Percentiles rank a stretch among this genome's conserved stretches.
These are phyloP conservation scores for Merops nubicus DNA, from an alignment of 2,113 vertebrate species.

Conservation along the genomic window DNA sequence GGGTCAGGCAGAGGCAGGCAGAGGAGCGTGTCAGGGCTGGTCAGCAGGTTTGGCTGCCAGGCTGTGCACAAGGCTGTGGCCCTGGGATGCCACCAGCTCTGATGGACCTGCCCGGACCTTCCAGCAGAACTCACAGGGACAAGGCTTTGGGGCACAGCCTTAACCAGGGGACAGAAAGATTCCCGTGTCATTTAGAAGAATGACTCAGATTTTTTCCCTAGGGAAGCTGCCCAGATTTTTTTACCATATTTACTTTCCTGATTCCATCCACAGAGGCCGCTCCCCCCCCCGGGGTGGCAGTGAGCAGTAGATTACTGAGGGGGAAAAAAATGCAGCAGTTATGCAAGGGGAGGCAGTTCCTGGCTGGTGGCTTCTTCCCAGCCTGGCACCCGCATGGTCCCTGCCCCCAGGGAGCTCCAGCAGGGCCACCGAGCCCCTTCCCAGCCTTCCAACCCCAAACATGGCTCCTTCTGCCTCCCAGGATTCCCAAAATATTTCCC, in stretches of 20 bases:
- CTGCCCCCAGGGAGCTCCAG: neutral
- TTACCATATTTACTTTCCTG: slow-evolving; percentile 43
- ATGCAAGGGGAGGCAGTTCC: neutral
- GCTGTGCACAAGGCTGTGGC: fast-evolving
- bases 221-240: slow-evolving; percentile 43
- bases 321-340: slow-evolving; percentile 19
- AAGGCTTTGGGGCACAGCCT: neutral
- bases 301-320: slow-evolving; percentile 1
- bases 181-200: neutral
- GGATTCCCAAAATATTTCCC: slow-evolving; percentile 20
- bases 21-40: fast-evolving
- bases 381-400: neutral
- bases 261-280: neutral
- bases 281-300: neutral
- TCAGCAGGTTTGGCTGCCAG: neutral
- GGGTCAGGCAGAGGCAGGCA: neutral
- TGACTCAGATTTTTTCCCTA: neutral
- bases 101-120: fast-evolving
- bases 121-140: fast-evolving
- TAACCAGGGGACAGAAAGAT: neutral
- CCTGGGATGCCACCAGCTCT: neutral
- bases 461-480: neutral
- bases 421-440: neutral
- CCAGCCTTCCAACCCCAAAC: neutral
- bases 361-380: neutral